Base-by-base conservation (phyloP, 2,113 vertebrate species). In the Bubo bubo region DNA sequence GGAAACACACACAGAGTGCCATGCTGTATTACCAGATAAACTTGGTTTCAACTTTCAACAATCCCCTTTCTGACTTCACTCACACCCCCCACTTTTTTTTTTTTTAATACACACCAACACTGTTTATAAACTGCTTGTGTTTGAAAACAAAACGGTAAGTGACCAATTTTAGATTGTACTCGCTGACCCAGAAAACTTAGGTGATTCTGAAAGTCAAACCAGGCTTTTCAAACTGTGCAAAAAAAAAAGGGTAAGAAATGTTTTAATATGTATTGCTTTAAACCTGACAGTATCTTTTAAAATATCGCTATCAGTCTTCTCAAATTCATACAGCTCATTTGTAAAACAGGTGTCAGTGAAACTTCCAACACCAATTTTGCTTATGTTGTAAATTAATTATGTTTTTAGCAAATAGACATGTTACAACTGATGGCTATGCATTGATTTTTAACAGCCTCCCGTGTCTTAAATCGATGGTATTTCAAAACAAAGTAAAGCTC, bases 1-100 rank as follows among this genome's bases (percentile, higher is more conserved):
- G 49, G 66, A 76, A 87, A 64, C 18, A 75, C 20, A 41, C 3
- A 23, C 0, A 0, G 39, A 41, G 34, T 41, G 39, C 34, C 43
- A 47, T 11, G 19, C 6, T 35, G 4, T 49, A 60, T 49, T 66
- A 39, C 12, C 27, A 79, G 12, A 58, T 34, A 62, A 67, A 85
- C 10, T 3, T 64, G 62, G 10, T 34, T 79, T 73, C 19, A 59
- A 0, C 35, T 55, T 90, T 6, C 3, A 15, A 50, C 59, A n/a
- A 56, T 47, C 49, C 6, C 15, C 18, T 32, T 70, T 60, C 37
- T 75, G 27, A 50, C 16, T 66, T 52, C 7, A 22, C 12, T 24
- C 14, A 9, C 6, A 45, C 5, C 16, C 14, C 23, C 23, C 34
- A 10, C 3, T 49, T 80, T 84, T 79, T 47, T 20, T 20, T 45